These are phyloP conservation scores for Drosophila subquinaria DNA, from an alignment of 2,888 invertebrate genomes.

Conservation along the genomic window DNA sequence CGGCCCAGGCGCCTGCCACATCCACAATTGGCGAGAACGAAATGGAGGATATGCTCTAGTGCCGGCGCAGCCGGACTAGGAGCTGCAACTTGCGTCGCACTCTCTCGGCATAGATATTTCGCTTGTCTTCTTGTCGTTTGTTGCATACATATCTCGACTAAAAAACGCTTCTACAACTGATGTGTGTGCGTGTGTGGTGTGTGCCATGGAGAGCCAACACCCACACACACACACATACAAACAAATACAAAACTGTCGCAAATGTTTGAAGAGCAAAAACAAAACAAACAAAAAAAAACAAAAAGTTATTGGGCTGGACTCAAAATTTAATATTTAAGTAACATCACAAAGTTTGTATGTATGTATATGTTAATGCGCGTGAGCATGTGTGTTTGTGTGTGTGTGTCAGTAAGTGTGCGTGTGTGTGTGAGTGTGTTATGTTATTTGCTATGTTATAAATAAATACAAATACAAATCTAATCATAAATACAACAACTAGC, in stretches of 20 bases:
- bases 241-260: slow-evolving; percentile 49
- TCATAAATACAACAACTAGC: slow-evolving; percentile 27
- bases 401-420: background rate
- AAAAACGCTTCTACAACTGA: slow-evolving; percentile 50
- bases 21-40: slow-evolving; percentile 81
- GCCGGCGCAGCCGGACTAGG: slow-evolving; percentile 62
- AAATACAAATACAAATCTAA: slow-evolving; percentile 30
- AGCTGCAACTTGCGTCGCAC: slow-evolving; percentile 62
- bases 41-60: slow-evolving; percentile 78
- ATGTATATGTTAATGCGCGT: slow-evolving; percentile 36
- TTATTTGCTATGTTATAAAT: slow-evolving; percentile 39
- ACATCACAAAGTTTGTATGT: slow-evolving; percentile 50
- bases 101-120: slow-evolving; percentile 62
- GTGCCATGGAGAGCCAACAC: slow-evolving; percentile 2
- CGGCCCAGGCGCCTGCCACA: slow-evolving; percentile 81
- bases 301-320: slow-evolving; percentile 83
- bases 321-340: slow-evolving; percentile 78
- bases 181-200: slow-evolving; percentile 4
- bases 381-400: slow-evolving; percentile 42
- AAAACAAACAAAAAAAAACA: slow-evolving; percentile 37
- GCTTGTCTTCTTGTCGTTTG: slow-evolving; percentile 32
- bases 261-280: slow-evolving; percentile 54
- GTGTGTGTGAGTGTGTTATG: slow-evolving; percentile 20
- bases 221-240: slow-evolving; percentile 10
- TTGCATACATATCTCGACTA: slow-evolving; percentile 54